These are phyloP conservation scores for Cheilosia urbana DNA, from an alignment of 2,888 invertebrate genomes.

Conservation along the genomic window DNA sequence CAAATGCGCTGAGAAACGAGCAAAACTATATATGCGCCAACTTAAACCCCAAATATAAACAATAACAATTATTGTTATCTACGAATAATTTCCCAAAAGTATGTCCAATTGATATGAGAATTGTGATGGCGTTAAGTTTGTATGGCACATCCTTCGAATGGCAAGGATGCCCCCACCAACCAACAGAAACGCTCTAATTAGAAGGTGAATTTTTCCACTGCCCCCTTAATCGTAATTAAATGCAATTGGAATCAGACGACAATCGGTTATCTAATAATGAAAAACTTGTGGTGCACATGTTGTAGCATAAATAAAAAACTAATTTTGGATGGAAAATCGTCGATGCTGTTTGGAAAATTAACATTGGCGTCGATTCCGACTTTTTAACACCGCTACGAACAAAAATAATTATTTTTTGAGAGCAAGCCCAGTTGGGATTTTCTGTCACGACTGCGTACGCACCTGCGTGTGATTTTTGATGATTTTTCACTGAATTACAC, in stretches of 20 bases:
- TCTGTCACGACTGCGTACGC: conserved; percentile 97
- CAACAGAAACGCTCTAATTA: conserved; percentile 46
- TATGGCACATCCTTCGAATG: conserved; percentile 78
- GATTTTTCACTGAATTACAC: conserved; percentile 78
- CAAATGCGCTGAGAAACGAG: conserved; percentile 66
- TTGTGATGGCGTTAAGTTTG: conserved; percentile 85
- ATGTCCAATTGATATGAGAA: conserved; percentile 71
- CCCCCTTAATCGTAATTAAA: conserved; percentile 53
- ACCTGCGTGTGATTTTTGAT: conserved; percentile 91
- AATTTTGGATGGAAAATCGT: conserved; percentile 9
- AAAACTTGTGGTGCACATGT: conserved; percentile 43
- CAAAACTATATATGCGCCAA: conserved; percentile 36
- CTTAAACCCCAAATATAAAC: conserved; percentile 52
- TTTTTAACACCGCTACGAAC: conserved; percentile 61
- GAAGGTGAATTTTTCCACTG: conserved; percentile 27
- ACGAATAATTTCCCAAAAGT: not conserved
- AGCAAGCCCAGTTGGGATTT: conserved; percentile 94
- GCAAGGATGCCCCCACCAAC: conserved; percentile 18
- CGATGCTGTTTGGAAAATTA: conserved; percentile 34
- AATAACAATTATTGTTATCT: conserved; percentile 47
- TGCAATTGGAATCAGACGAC: conserved; percentile 59
- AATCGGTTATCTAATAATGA: conserved; percentile 67
- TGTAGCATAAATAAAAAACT: not conserved
- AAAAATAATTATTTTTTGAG: conserved; percentile 81
- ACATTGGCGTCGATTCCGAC: conserved; percentile 65